Percentiles rank a stretch among this genome's conserved stretches.
Evolutionary conservation across 2,888 invertebrate genomes (phyloP).

Genomic region (Homarus gammarus): DNA sequence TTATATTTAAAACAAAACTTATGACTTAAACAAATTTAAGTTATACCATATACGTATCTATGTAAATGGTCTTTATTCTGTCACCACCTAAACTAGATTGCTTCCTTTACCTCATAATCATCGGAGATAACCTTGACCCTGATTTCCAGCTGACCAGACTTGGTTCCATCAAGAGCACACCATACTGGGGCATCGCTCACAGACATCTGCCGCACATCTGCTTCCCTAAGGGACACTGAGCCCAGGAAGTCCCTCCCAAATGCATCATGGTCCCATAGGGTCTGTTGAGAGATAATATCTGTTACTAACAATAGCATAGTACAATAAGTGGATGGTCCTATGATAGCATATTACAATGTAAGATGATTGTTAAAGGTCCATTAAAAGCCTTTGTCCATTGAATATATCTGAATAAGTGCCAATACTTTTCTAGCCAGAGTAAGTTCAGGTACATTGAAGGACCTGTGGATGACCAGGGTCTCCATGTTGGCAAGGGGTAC

Average conservation of each 20-base stretch:
- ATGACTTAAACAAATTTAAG: no score
- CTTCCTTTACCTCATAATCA: constrained; percentile 76
- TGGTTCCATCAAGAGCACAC: constrained; percentile 80
- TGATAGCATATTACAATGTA: no score
- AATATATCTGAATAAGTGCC: no score
- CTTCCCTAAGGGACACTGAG: constrained; percentile 80
- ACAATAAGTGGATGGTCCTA: no score
- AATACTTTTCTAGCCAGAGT: no score
- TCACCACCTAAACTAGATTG: neutral
- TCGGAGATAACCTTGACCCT: constrained; percentile 80
- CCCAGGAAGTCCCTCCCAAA: constrained; percentile 82
- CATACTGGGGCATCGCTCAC: constrained; percentile 80
- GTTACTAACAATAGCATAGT: no score
- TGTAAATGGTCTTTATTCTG: neutral
- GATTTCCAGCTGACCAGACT: constrained; percentile 81
- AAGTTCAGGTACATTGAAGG: no score
- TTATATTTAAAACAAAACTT: neutral
- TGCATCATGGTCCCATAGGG: constrained; percentile 82
- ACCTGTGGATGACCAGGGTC: no score
- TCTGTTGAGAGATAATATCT: constrained; percentile 78
- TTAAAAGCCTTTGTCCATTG: no score
- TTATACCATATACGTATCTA: neutral
- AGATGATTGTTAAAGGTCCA: no score
- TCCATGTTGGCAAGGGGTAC: no score
- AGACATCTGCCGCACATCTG: constrained; percentile 81